Evolutionary conservation across 2,888 invertebrate genomes (phyloP), one percentile per base, ranked within the genome.

Genomic region (Stegophylla sp.): DNA sequence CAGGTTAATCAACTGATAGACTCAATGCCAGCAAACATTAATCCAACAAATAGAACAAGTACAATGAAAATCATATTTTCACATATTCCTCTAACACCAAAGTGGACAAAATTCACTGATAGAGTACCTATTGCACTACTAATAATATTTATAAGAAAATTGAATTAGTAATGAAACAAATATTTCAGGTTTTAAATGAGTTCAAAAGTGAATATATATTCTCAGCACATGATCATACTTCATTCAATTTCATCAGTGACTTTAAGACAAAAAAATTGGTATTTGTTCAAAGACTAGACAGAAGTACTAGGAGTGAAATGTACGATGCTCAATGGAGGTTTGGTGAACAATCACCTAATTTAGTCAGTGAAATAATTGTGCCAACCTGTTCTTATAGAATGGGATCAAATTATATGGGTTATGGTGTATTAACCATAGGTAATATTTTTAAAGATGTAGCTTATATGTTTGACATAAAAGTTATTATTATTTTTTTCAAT

Each of bases 381-480:
- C 98, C 98, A 2, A 97, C 98, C 0, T 96, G 95, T 86, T 97
- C 96, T 0, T 98, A 98, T 86, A 90, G 98, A 85, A 98, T 98
- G 98, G 98, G 98, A 0, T 94, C 93, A 26, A 86, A 87, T 3
- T 88, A 92, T 84, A 94, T 96, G 87, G 98, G 97, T 1, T 96
- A 92, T 87, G 96, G 96, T 51, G 92, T 91, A 83, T 93, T 93
- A 12, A 88, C 94, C 77, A 87, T 96, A 84, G 92, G 96, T 93
- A 88, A 66, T 17, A 64, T n/a, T 9, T 15, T 69, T 17, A 63
- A 34, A 17, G 34, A 34, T 34, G 3, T 34, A 7, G 7, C 7
- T 34, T 7, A 34, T 34, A 34, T 34, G 34, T 34, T 34, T 34
- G 3, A 48, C 3, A 48, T 12, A 48, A 48, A 12, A 10, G 2